These are phyloP conservation scores for Trissolcus brochymenae DNA, from an alignment of 2,888 invertebrate genomes.

Conservation along the genomic window DNA sequence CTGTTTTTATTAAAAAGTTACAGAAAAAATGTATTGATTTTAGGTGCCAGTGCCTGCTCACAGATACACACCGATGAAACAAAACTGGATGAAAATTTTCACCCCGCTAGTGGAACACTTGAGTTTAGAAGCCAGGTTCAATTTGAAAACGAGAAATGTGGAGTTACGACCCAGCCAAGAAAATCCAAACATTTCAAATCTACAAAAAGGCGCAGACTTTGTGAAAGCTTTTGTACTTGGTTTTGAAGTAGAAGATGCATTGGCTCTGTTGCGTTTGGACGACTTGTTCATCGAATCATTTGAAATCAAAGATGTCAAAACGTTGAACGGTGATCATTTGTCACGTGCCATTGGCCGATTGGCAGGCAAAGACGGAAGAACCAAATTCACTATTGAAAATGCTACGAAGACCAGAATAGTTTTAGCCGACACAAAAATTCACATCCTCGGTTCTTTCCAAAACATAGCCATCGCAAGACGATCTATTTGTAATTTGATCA, in stretches of 20 bases:
- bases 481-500: constrained; percentile 96
- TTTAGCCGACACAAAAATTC: constrained; percentile 96
- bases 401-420: constrained; percentile 99
- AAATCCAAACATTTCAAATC: constrained; percentile 89
- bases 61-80: constrained; percentile 95
- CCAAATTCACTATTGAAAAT: constrained; percentile 99
- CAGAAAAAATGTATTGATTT: constrained; percentile 20
- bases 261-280: constrained; percentile 95
- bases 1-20: too few species aligned
- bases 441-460: constrained; percentile 97
- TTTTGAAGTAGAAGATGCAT: constrained; percentile 97
- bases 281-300: constrained; percentile 98
- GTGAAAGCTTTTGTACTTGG: constrained; percentile 97
- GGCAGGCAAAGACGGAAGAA: constrained; percentile 97
- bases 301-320: constrained; percentile 97
- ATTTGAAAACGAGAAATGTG: constrained; percentile 92
- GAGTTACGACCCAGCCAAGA: constrained; percentile 86
- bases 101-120: constrained; percentile 97
- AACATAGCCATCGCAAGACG: constrained; percentile 96
- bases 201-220: constrained; percentile 99
- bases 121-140: constrained; percentile 94
- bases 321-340: constrained; percentile 95
- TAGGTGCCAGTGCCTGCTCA: constrained; percentile 92
- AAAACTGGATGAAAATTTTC: constrained; percentile 98
- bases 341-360: constrained; percentile 97